phyloP scores from a whole-genome alignment of 2,797 vertebrate species.

The Lepus oiostolus region DNA sequence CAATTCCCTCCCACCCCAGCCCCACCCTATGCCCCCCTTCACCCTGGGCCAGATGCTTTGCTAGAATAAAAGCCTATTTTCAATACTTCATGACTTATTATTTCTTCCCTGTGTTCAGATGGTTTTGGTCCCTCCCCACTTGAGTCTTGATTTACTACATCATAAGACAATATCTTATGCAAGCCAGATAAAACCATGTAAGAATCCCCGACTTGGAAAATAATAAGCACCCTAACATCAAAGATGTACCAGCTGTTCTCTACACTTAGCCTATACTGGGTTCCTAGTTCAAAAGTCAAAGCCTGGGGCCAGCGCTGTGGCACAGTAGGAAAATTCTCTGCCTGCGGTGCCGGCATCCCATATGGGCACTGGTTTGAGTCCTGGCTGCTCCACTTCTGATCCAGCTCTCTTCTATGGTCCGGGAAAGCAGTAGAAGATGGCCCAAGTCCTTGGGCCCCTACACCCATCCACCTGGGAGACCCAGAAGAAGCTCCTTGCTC shows the following conservation, averaged over 20 bases:
- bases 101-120: not conserved
- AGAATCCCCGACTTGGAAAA: not conserved
- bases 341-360: too few relatives aligned
- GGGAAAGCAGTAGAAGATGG: too few relatives aligned
- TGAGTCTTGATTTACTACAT: constrained; percentile 23
- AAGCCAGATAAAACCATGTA: constrained; percentile 28
- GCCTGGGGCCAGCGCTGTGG: too few relatives aligned
- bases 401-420: too few relatives aligned
- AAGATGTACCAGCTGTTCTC: not conserved
- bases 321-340: too few relatives aligned
- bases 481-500: too few relatives aligned
- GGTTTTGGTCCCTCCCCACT: not conserved
- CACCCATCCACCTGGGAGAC: too few relatives aligned
- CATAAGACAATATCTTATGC: not conserved
- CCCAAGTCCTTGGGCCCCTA: too few relatives aligned
- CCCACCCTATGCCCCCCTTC: not conserved
- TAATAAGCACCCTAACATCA: not conserved
- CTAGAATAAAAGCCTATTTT: constrained; percentile 42
- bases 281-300: not conserved
- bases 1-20: not conserved
- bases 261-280: not conserved
- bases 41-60: not conserved
- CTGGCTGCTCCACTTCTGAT: too few relatives aligned
- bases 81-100: not conserved
- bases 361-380: too few relatives aligned